A percentile compares a stretch with the other conserved stretches of the same genome.
Evolutionary conservation across 2,797 vertebrate genomes (phyloP).

Genomic region (Esox masquinongy): DNA sequence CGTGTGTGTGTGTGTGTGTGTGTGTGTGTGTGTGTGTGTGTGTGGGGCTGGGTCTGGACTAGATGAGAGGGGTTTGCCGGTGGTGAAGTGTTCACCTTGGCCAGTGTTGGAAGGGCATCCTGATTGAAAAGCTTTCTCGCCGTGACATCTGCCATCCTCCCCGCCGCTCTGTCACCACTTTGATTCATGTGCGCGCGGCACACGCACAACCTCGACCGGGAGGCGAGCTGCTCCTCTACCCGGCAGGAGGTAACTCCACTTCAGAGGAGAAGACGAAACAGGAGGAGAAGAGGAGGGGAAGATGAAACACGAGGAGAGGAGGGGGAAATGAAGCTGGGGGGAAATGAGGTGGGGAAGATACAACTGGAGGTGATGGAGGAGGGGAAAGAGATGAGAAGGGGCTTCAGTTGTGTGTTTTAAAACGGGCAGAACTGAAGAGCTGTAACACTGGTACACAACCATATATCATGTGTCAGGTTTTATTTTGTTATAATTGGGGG

Average conservation of each 20-base stretch:
- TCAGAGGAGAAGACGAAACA: conserved; percentile 32
- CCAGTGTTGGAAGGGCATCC: conserved; percentile 76
- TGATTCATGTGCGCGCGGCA: conserved; percentile 77
- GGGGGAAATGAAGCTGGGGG: conserved; percentile 24
- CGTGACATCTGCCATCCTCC: conserved; percentile 80
- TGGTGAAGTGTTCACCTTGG: conserved; percentile 79
- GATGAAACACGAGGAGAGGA: conserved; percentile 13
- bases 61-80: conserved; percentile 38
- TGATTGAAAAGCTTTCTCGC: conserved; percentile 85
- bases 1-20: conserved; percentile 26
- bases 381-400: conserved; percentile 12
- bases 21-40: conserved; percentile 19
- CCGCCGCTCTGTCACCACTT: conserved; percentile 78
- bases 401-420: not conserved
- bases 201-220: conserved; percentile 53
- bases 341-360: conserved; percentile 4
- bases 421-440: conserved; percentile 18
- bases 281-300: conserved; percentile 41
- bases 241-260: conserved; percentile 61
- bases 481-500: conserved; percentile 37
- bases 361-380: not conserved
- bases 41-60: conserved; percentile 4
- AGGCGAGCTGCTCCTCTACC: conserved; percentile 61
- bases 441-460: not conserved
- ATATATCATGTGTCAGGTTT: not conserved